Evolutionary conservation across 2,113 vertebrate genomes (phyloP), one percentile per base, ranked within the genome.

Genomic region (Pogonocichla stellata): DNA sequence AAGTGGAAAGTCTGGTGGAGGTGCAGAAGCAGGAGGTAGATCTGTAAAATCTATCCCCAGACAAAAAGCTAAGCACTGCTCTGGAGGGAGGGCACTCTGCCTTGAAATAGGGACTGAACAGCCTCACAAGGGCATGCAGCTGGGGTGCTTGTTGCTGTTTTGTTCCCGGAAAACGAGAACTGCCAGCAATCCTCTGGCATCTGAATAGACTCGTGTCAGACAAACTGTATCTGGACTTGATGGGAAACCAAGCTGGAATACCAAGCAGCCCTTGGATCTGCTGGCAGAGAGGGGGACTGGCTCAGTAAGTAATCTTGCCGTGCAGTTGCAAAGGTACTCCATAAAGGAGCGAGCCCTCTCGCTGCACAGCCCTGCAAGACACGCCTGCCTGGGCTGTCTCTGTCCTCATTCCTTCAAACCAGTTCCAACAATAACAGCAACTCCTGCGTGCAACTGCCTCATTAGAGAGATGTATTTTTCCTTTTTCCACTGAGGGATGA

Each of bases 121-220:
- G 58, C 73, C 81, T 95, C 84, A 45, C 81, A 73, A 94, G 75
- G 91, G 91, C 42, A 19, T 93, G 87, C 92, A 89, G 95, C 96
- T 91, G 94, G 92, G 88, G 34, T 64, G 94, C 95, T 93, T 47
- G 81, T 78, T 87, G 80, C 75, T 79, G 36, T 92, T 97, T 96
- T 95, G 94, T 93, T 97, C 91, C 85, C 57, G 29, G 90, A 87
- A 93, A 95, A 89, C 11, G 14, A 89, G 80, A 91, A 75, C 87
- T 95, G 94, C 85, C 80, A 54, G 85, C 86, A 90, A 62, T 85
- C 89, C 94, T 92, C 92, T 87, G 93, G 91, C 94, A 78, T 73
- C 83, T 74, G 75, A 95, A 91, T 86, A 87, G 86, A 88, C 57
- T 91, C 9, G 13, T 62, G 85, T 94, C 95, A 96, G 80, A 74